Base-by-base conservation (phyloP, 2,888 invertebrate species). In the Cenopis cana region DNA sequence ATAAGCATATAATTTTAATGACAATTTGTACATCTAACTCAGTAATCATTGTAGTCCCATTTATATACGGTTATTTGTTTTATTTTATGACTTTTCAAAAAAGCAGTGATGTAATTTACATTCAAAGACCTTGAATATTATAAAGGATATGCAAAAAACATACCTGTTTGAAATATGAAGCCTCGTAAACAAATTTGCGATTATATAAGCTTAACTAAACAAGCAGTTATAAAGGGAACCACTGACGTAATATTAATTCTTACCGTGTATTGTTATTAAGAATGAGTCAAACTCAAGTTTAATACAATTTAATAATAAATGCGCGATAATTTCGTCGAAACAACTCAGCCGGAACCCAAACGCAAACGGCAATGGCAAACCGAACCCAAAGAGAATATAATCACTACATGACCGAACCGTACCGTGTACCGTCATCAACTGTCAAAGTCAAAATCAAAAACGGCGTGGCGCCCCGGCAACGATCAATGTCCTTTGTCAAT, bases 101-200 rank as follows among this genome's bases (percentile, higher is more conserved):
- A 18, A 61, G 12, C 36, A 18, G 59, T 61, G 71, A 71, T 71
- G 70, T 71, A 71, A 71, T 71, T 67, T 56, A 67, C 55, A 50
- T 29, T 24, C 38, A 29, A 49, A 56, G 61, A 50, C 71, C 71
- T 71, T 71, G 71, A 56, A 71, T 54, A 60, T 46, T 59, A 20
- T 46, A 54, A 60, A 55, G 61, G 61, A 67, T 59, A 41, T 52
- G 38, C 29, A 52, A 52, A 66, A 71, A 67, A 55, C 60, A 56
- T 17, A 67, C 71, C 67, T 56, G 66, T 71, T 67, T 29, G 49
- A n/a, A 18, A 20, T 61, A 59, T 46, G 8, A 17, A 52, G 65
- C n/a, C 50, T 41, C 59, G 33, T 10, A 70, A 54, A 70, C 59
- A 50, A 52, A 55, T 61, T 41, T 20, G 36, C 50, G 66, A 67